phyloP scores from a whole-genome alignment of 2,797 vertebrate species.

The Urosaurus nigricauda region DNA sequence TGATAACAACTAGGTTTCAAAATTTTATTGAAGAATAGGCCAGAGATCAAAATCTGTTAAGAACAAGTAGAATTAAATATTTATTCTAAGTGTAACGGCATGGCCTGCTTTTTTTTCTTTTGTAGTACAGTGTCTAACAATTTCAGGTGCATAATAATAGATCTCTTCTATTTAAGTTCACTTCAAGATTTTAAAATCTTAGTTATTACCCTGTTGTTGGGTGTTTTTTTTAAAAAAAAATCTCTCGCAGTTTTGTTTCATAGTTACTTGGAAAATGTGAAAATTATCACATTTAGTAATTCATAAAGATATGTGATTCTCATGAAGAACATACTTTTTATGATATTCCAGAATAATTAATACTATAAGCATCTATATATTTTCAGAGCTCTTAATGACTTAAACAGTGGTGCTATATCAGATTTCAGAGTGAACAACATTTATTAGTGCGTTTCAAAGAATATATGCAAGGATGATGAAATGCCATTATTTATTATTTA shows the following conservation, averaged over 20 bases:
- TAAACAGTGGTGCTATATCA: neutral
- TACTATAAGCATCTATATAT: conserved; percentile 55
- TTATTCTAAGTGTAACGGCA: neutral
- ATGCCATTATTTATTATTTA: neutral
- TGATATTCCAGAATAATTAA: conserved; percentile 53
- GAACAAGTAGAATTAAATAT: conserved; percentile 3
- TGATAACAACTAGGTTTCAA: neutral
- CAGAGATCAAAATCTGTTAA: neutral
- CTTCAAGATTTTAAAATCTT: conserved; percentile 37
- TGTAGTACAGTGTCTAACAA: neutral
- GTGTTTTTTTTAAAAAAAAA: conserved; percentile 17
- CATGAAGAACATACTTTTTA: conserved; percentile 51
- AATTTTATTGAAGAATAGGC: neutral
- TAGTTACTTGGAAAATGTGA: neutral
- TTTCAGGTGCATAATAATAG: neutral
- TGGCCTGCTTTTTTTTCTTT: neutral
- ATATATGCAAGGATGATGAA: neutral
- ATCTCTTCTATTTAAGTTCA: neutral
- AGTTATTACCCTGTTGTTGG: neutral
- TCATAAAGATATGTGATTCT: conserved; percentile 58
- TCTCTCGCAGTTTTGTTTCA: conserved; percentile 17
- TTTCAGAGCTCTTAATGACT: conserved; percentile 49
- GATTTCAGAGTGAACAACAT: neutral
- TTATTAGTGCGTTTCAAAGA: neutral
- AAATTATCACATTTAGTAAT: conserved; percentile 45